phyloP scores from a whole-genome alignment of 2,888 invertebrate species.

The Mesoligia furuncula region DNA sequence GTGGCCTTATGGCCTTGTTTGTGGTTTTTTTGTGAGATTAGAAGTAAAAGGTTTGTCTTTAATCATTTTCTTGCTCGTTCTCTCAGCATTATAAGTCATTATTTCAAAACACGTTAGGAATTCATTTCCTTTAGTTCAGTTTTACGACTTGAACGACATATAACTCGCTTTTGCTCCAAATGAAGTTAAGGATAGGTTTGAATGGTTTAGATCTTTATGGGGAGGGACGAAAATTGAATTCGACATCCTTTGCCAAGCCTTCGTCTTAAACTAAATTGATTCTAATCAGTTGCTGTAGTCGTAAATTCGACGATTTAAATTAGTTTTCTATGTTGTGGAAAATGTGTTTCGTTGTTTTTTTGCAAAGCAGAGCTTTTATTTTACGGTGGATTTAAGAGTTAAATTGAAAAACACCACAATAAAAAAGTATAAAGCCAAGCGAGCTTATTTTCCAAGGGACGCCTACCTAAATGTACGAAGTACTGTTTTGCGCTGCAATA shows the following conservation, averaged over 20 bases:
- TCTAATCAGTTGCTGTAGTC: conserved; percentile 11
- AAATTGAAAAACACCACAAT: not conserved
- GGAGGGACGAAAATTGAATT: conserved; percentile 2
- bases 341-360: not conserved
- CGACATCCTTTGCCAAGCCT: conserved; percentile 12
- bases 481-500: not conserved
- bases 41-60: not conserved
- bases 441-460: not conserved
- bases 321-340: not conserved
- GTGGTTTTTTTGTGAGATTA: not conserved
- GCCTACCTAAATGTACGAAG: not conserved
- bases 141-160: conserved; percentile 20
- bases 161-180: not conserved
- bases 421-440: not conserved
- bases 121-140: conserved; percentile 33
- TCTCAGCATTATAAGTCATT: not conserved
- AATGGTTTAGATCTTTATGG: conserved; percentile 1
- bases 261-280: conserved; percentile 12
- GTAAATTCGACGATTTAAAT: conserved; percentile 4
- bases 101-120: conserved; percentile 17
- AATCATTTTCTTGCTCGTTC: not conserved
- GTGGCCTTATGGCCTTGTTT: not conserved
- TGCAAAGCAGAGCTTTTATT: not conserved
- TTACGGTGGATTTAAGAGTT: not conserved
- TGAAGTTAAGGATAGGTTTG: conserved; percentile 1